Conservation (phyloP, 2,797 vertebrate genomes). For the Staurois parvus region DNA sequence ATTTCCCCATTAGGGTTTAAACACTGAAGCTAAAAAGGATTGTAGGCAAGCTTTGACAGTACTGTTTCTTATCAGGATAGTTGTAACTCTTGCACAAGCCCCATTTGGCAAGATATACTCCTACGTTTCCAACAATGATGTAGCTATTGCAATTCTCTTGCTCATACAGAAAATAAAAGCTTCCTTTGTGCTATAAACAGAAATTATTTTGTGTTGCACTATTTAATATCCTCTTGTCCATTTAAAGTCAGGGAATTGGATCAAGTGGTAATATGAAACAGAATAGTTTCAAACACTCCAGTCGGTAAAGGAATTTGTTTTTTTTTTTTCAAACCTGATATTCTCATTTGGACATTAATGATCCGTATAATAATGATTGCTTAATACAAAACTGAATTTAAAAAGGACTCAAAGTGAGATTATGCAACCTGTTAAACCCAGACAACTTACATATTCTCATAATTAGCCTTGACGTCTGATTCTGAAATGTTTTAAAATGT, state of each 20-base stretch:
- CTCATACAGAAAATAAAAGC: constrained; percentile 56
- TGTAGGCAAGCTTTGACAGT: constrained; percentile 25
- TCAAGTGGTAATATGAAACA: constrained; percentile 48
- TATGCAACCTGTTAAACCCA: constrained; percentile 7
- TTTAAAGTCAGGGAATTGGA: constrained; percentile 51
- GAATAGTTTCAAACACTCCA: constrained; percentile 34
- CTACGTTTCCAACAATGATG: constrained; percentile 44
- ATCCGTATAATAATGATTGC: constrained; percentile 8
- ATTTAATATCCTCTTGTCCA: constrained; percentile 54
- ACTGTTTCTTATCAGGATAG: constrained; percentile 56
- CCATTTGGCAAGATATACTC: constrained; percentile 48
- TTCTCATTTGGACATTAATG: constrained; percentile 41
- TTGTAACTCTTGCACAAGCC: constrained; percentile 46
- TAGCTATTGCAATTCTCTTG: constrained; percentile 43
- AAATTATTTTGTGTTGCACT: constrained; percentile 44
- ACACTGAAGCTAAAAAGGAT: constrained; percentile 28
- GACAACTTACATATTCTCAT: neutral
- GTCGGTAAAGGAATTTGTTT: neutral
- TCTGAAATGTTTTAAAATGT: neutral
- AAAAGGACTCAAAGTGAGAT: neutral
- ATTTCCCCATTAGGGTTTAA: constrained; percentile 25
- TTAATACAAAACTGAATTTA: constrained; percentile 31
- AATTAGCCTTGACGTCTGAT: neutral
- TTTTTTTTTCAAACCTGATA: constrained; percentile 13
- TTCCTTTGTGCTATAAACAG: constrained; percentile 61